A percentile compares a stretch with the other conserved stretches of the same genome.
These are phyloP conservation scores for Xanthia icteritia DNA, from an alignment of 2,888 invertebrate species.

Conservation along the genomic window DNA sequence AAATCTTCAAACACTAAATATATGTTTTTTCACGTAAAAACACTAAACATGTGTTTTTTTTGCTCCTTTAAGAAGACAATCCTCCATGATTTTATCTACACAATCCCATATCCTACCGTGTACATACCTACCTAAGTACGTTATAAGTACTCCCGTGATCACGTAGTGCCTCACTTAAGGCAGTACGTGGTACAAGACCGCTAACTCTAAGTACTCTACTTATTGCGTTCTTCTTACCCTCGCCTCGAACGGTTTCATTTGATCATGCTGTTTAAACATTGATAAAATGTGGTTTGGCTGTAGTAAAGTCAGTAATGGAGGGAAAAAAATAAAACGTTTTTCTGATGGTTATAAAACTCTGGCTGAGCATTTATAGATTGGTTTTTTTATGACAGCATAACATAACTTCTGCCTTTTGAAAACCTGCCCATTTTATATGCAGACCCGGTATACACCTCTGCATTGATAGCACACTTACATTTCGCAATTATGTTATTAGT, in stretches of 20 bases:
- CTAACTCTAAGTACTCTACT: conserved; percentile 56
- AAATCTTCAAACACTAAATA: no score
- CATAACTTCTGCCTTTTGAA: not conserved
- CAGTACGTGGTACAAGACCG: conserved; percentile 59
- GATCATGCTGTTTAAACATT: conserved; percentile 60
- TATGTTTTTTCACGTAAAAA: no score
- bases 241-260: conserved; percentile 48
- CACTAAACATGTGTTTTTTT: no score
- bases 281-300: conserved; percentile 55
- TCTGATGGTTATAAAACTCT: conserved; percentile 20
- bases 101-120: not conserved
- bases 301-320: conserved; percentile 39
- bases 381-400: conserved; percentile 1
- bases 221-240: conserved; percentile 54
- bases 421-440: not conserved
- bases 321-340: conserved; percentile 23
- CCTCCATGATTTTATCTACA: not conserved
- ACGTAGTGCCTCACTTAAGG: conserved; percentile 62
- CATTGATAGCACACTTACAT: not conserved
- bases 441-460: no score
- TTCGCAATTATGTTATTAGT: not conserved
- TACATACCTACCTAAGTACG: conserved; percentile 19
- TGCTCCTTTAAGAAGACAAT: not conserved
- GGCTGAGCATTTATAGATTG: conserved; percentile 4
- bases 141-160: conserved; percentile 48